Evolutionary conservation across 1,140 invertebrate species (phyloP), one percentile per base, ranked within the genome.

Genomic region (Neodiprion fabricii): DNA sequence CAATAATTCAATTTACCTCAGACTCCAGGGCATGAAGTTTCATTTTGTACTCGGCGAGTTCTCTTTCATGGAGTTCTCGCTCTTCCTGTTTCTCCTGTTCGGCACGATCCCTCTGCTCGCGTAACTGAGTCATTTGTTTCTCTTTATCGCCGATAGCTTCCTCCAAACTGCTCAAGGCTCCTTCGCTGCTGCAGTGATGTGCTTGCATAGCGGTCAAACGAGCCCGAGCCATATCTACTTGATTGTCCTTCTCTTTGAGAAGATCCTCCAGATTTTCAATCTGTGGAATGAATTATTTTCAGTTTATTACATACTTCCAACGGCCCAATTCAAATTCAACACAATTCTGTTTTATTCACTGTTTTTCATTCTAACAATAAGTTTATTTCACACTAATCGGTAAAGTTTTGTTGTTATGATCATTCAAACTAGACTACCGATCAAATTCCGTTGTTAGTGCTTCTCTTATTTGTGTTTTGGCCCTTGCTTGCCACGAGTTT

Each of bases 61-160:
- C 96, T 77, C 97, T 91, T 84, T 98, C 96, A 83, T 98, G 97
- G 0, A 98, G 89, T 83, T 98, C 97, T 74, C 97, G 91, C 84
- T 99, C 98, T 87, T 99, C 97, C 80, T 96, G 94, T 82, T 97
- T 96, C 84, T 99, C 98, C 79, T 97, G 95, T 89, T 99, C 98
- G n/a, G 96, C 95, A 76, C 96, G 90, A 84, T 99, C 97, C 82
- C 97, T 91, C 85, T 98, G 96, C 82, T 98, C 97, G 79, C 95
- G 86, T 74, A 98, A 89, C 88, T 99, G 96, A 77, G 93, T 91
- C 89, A 98, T 98, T 90, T 98, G 97, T 86, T 97, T 97, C 83
- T 99, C 97, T 89, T 99, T 99, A 84, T 99, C 98, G 49, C 94
- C 93, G 75, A 99, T 96, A 2, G 96, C 96, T 89, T 99, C 97